Percentiles rank a stretch among this genome's conserved stretches.
Conservation (phyloP, 2,113 vertebrate genomes). For the Spea bombifrons region DNA sequence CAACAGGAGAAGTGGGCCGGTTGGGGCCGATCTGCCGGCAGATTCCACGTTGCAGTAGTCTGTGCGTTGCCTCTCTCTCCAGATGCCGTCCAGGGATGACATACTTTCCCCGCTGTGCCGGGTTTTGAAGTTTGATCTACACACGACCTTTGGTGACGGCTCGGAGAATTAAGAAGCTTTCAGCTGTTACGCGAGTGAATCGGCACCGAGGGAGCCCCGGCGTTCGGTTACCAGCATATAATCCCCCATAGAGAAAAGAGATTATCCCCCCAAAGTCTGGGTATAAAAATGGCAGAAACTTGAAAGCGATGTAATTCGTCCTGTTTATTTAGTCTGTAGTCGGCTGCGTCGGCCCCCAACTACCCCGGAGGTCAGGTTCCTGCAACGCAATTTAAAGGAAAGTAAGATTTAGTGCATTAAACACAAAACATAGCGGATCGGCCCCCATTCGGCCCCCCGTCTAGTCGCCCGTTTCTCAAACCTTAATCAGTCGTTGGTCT, state of each 20-base stretch:
- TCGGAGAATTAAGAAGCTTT: conserved; percentile 21
- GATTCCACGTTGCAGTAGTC: too few species aligned
- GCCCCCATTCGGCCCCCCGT: too few species aligned
- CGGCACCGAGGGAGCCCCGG: conserved; percentile 1
- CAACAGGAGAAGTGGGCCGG: too few species aligned
- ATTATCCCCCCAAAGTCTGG: conserved; percentile 40
- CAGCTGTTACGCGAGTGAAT: conserved; percentile 29
- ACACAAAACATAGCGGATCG: too few species aligned
- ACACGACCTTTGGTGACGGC: conserved; percentile 35
- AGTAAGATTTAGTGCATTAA: too few species aligned
- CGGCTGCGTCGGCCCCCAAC: conserved; percentile 8
- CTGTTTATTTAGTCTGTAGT: conserved; percentile 43
- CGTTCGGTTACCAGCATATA: conserved; percentile 30
- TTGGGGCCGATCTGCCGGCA: too few species aligned
- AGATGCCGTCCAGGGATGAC: too few species aligned
- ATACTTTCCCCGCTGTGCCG: neutral
- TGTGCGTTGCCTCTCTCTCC: too few species aligned
- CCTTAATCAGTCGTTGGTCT: too few species aligned
- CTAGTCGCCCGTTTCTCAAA: too few species aligned
- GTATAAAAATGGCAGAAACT: conserved; percentile 36
- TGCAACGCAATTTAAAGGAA: too few species aligned
- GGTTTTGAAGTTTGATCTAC: conserved; percentile 28
- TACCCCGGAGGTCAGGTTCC: conserved; percentile 12
- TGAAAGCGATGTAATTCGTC: conserved; percentile 30
- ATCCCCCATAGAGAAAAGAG: conserved; percentile 39